Conservation (phyloP, 2,888 invertebrate genomes). For the Hypena proboscidalis region DNA sequence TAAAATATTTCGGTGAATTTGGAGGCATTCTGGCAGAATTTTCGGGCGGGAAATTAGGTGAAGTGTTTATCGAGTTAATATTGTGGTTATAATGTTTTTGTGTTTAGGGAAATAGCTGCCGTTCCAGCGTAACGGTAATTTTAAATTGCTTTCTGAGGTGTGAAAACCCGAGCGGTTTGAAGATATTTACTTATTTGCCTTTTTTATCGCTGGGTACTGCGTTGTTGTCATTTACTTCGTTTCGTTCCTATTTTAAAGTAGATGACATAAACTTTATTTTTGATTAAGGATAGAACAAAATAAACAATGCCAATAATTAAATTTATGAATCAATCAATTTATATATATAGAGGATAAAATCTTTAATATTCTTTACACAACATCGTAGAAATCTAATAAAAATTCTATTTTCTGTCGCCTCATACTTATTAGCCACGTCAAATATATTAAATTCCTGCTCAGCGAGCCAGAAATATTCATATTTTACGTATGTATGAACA, state of each 20-base stretch:
- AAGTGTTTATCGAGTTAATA: conserved; percentile 15
- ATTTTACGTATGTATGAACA: conserved; percentile 32
- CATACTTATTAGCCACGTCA: conserved; percentile 30
- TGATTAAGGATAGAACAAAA: no score
- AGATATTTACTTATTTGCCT: not conserved
- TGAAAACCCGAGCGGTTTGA: no score
- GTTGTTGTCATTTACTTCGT: no score
- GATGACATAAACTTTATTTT: no score
- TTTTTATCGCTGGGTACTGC: no score
- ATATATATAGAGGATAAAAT: not conserved
- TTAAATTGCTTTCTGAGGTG: not conserved
- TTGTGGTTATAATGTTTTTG: conserved; percentile 6
- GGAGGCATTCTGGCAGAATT: conserved; percentile 6
- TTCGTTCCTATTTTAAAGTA: no score
- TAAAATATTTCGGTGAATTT: conserved; percentile 25
- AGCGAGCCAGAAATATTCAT: conserved; percentile 31
- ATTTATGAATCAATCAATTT: not conserved
- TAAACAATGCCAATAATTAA: no score
- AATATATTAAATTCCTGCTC: conserved; percentile 42
- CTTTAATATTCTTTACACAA: not conserved
- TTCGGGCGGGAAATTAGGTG: conserved; percentile 6
- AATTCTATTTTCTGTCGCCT: conserved; percentile 21
- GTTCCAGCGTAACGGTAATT: no score
- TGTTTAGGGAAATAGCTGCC: no score
- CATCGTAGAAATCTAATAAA: conserved; percentile 25